Evolutionary conservation across 2,113 vertebrate species (phyloP).

Genomic region (Daubentonia madagascariensis): DNA sequence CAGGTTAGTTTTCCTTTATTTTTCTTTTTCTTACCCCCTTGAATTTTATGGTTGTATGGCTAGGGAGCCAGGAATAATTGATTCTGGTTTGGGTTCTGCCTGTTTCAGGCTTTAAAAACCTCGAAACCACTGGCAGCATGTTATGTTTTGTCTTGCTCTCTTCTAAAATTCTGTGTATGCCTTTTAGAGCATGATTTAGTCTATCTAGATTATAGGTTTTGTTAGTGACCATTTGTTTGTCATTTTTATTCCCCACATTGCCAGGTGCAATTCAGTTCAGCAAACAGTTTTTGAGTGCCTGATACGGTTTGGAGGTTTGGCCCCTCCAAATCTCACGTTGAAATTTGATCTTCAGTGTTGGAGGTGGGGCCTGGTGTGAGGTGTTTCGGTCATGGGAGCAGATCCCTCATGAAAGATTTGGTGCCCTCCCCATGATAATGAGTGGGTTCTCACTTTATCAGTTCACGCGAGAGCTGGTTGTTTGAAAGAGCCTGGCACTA

Average conservation of each 20-base stretch:
- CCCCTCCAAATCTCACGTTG: too few species aligned
- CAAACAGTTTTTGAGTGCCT: constrained; percentile 24
- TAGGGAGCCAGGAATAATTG: constrained; percentile 32
- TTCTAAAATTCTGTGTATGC: constrained; percentile 33
- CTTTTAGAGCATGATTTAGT: constrained; percentile 38
- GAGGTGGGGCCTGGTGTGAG: too few species aligned
- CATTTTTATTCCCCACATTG: constrained; percentile 4
- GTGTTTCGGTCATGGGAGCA: too few species aligned
- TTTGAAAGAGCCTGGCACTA: too few species aligned
- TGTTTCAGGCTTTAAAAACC: constrained; percentile 38
- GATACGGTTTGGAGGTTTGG: too few species aligned
- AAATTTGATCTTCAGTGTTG: too few species aligned
- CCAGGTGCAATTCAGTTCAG: constrained; percentile 33
- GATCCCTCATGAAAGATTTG: too few species aligned
- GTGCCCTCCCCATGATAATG: too few species aligned
- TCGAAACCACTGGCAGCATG: neutral
- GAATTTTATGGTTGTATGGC: constrained; percentile 47
- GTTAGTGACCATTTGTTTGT: constrained; percentile 18
- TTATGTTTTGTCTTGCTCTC: neutral
- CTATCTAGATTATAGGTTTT: constrained; percentile 41
- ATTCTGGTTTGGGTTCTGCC: constrained; percentile 39
- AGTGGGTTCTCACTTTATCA: too few species aligned
- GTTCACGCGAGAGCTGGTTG: too few species aligned
- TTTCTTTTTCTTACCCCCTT: neutral
- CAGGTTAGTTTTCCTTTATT: neutral